A percentile compares a stretch with the other conserved stretches of the same genome.
phyloP scores from a whole-genome alignment of 1,140 invertebrate species.

The Polypedilum vanderplanki region DNA sequence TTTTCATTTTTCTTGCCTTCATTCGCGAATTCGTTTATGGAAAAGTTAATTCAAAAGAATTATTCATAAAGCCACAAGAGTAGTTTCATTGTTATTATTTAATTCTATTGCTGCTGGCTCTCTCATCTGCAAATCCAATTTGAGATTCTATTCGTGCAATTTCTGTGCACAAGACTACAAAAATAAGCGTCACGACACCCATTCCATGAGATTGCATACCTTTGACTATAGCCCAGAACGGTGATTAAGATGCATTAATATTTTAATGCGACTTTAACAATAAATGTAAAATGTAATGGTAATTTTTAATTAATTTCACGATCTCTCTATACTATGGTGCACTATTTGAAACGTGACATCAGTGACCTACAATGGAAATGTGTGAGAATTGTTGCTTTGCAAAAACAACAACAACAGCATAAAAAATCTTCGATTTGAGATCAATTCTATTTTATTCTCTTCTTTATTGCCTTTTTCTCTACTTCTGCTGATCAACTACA shows the following conservation, averaged over 20 bases:
- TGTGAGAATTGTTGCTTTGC: background rate
- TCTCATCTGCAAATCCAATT: background rate
- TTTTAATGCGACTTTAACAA: conserved; percentile 1
- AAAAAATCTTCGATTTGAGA: background rate
- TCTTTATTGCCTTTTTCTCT: too few species aligned
- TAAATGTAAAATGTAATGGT: conserved; percentile 14
- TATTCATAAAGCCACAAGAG: background rate
- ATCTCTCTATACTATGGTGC: background rate
- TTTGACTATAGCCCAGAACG: background rate
- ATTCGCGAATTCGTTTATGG: background rate
- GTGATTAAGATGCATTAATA: background rate
- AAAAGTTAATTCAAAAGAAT: conserved; percentile 7
- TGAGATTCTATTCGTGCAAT: conserved; percentile 1
- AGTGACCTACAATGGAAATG: background rate
- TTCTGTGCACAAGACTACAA: background rate
- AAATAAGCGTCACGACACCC: background rate
- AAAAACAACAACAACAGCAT: too few species aligned
- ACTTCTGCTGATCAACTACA: too few species aligned
- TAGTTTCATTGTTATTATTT: too few species aligned
- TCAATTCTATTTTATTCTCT: background rate
- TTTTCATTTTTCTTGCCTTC: too few species aligned
- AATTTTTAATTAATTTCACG: conserved; percentile 17
- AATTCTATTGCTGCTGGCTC: too few species aligned
- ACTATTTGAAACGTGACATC: conserved; percentile 18
- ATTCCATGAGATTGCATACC: background rate